Base-by-base conservation (phyloP, 2,888 invertebrate genomes). In the Gonocerus acuteangulatus region DNA sequence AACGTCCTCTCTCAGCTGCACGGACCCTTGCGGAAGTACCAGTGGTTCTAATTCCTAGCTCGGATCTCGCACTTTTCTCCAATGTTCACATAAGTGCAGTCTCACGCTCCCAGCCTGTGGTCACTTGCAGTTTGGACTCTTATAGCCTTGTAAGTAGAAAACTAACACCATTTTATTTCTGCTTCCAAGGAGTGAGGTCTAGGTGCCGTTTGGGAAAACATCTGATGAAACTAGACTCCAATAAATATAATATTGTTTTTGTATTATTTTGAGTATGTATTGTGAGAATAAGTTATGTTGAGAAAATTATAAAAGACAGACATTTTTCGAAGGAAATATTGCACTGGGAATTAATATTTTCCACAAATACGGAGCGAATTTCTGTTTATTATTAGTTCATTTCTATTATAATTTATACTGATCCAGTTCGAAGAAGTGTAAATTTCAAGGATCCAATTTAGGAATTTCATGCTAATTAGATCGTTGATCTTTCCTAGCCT, bases 51-150 rank as follows among this genome's bases (percentile, higher is more conserved):
- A 67, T 69, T 0, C 67, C 68, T 9, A 60, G 64, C 3, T 54
- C 62, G 9, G 60, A 67, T 16, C 45, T 69, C 18, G 60, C 57
- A n/a, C 70, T 73, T 67, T 69, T 76, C 32, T 68, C 71, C n/a
- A 70, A 72, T 34, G 74, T 71, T 0, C 70, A 74, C 34, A 75
- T 77, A 48, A 71, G 72, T 63, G 71, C 71, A 1, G 72, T 74
- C 1, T 74, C 74, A 1, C 71, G 72, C 47, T 69, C 73, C 3
- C 70, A 71, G 65, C 75, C 76, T 1, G 67, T 72, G 21, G 72
- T 76, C 67, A 73, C 72, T 2, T 70, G 76, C 9, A 74, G 72
- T 67, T 72, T 70, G 2, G 67, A 69, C 36, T 51, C 47, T 6
- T 54, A 63, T 48, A 42, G 42, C 16, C 27, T 63, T 34, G 63